Evolutionary conservation across 2,797 vertebrate species (phyloP).

Genomic region (Thalassophryne amazonica): DNA sequence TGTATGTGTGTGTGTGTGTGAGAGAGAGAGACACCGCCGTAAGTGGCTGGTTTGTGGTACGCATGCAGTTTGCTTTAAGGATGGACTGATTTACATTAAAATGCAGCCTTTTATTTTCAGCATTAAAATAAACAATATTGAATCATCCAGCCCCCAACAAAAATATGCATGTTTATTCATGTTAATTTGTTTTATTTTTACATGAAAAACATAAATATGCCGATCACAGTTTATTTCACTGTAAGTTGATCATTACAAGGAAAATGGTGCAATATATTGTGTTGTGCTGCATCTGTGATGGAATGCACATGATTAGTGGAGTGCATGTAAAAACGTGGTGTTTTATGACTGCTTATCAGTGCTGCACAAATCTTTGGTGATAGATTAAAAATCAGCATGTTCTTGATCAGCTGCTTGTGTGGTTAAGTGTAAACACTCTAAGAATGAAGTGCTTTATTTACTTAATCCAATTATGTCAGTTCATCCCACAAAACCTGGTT

Average conservation of each 20-base stretch:
- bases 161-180: too few relatives aligned
- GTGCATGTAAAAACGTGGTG: not conserved
- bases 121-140: not conserved
- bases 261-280: not conserved
- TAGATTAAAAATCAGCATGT: slow-evolving; percentile 29
- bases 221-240: not conserved
- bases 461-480: too few relatives aligned
- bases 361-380: slow-evolving; percentile 27
- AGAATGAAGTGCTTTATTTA: too few relatives aligned
- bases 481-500: too few relatives aligned
- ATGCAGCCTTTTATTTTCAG: not conserved
- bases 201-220: not conserved
- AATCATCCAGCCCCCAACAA: too few relatives aligned
- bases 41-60: slow-evolving; percentile 29
- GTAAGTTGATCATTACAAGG: not conserved
- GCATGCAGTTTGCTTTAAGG: slow-evolving; percentile 17
- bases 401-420: not conserved
- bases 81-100: slow-evolving; percentile 16
- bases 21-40: too few relatives aligned
- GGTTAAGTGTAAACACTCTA: not conserved
- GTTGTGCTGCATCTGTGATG: not conserved
- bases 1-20: too few relatives aligned
- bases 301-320: not conserved
- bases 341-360: slow-evolving; percentile 41
- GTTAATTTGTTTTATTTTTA: not conserved